Conservation (phyloP, 2,113 vertebrate species). For the Prunella fulvescens region DNA sequence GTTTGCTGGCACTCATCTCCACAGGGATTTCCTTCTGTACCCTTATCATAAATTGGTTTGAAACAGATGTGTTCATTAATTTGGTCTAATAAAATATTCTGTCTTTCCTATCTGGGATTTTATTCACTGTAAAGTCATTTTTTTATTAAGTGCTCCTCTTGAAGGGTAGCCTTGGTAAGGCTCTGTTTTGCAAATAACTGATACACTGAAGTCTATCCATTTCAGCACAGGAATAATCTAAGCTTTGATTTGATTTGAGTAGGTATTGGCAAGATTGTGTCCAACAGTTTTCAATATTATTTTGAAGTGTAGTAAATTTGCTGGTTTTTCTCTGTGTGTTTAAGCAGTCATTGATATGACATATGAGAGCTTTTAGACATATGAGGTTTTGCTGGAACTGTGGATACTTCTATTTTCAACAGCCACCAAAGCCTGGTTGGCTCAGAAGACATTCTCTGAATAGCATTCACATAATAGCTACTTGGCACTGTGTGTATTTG, state of each 20-base stretch:
- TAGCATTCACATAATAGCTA: not conserved
- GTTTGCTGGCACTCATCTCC: not conserved
- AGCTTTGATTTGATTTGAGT: not conserved
- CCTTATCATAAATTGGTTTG: not conserved
- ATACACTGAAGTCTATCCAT: not conserved
- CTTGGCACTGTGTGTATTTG: not conserved
- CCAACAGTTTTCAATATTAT: not conserved
- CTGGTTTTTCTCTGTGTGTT: not conserved
- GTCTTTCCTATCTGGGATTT: not conserved
- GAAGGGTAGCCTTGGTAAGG: not conserved
- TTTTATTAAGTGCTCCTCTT: not conserved
- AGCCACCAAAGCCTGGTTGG: not conserved
- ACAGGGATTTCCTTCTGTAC: not conserved
- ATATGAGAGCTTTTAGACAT: not conserved
- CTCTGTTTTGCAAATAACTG: not conserved
- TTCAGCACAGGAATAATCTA: not conserved
- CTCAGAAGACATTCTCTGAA: not conserved
- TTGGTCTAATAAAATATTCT: not conserved
- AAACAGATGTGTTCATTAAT: constrained; percentile 29
- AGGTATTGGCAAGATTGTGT: not conserved
- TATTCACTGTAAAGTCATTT: not conserved
- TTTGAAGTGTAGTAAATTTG: not conserved
- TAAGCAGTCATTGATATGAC: not conserved
- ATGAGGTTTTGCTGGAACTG: not conserved
- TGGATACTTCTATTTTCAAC: not conserved